A percentile compares a stretch with the other conserved stretches of the same genome.
These are phyloP conservation scores for Hemicentrotus pulcherrimus DNA, from an alignment of 35 echinoderm and acorn worm species.

Conservation along the genomic window DNA sequence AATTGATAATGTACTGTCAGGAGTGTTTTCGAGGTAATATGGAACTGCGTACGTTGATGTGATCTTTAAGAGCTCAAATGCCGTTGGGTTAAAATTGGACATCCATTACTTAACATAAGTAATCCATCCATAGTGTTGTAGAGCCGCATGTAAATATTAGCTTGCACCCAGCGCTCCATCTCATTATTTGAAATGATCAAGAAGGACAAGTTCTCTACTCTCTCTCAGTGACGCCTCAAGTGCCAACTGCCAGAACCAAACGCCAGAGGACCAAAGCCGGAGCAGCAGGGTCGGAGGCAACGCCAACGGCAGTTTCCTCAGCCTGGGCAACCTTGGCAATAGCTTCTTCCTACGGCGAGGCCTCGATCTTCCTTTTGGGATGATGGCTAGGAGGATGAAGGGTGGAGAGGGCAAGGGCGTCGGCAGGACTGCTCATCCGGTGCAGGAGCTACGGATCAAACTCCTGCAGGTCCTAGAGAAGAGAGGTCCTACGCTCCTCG, in stretches of 20 bases:
- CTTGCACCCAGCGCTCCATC: conserved; percentile 9
- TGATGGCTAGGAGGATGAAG: conserved; percentile 39
- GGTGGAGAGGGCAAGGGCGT: background rate
- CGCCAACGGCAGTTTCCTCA: background rate
- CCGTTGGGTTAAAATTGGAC: background rate
- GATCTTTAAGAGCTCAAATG: background rate
- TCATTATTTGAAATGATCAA: conserved; percentile 47
- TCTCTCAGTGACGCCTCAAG: conserved; percentile 38
- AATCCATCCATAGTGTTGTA: background rate
- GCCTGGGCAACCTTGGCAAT: conserved; percentile 1
- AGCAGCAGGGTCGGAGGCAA: background rate
- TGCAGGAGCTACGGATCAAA: conserved; percentile 72
- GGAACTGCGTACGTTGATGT: background rate
- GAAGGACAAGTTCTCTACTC: conserved; percentile 39
- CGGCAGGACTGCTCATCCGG: conserved; percentile 25
- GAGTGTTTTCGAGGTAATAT: background rate
- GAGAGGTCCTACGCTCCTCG: conserved; percentile 75
- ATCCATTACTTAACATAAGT: background rate
- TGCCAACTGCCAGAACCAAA: conserved; percentile 7
- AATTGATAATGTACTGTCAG: background rate
- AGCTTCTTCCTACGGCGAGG: conserved; percentile 18
- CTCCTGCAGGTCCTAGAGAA: conserved; percentile 86
- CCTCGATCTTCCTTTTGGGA: conserved; percentile 13
- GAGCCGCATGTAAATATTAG: background rate
- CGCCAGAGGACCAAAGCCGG: conserved; percentile 24